Evolutionary conservation across 2,888 invertebrate species (phyloP).

Genomic region (Acronicta alni): DNA sequence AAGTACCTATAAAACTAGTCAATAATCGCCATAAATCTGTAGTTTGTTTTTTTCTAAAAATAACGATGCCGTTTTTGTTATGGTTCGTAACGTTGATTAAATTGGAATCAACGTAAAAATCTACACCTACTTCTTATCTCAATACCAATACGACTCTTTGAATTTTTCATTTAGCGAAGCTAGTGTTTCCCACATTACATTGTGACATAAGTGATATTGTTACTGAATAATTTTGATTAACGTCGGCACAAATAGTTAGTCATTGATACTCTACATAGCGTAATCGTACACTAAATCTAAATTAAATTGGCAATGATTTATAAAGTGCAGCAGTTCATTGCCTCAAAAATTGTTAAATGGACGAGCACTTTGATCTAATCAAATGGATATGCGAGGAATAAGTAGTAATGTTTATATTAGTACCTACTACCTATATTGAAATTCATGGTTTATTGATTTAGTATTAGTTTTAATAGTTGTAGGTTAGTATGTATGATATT

Average conservation of each 20-base stretch:
- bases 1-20: constrained; percentile 28
- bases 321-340: constrained; percentile 21
- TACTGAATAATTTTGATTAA: constrained; percentile 17
- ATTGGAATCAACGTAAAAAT: constrained; percentile 17
- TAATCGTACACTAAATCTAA: constrained; percentile 22
- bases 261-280: constrained; percentile 20
- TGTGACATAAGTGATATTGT: neutral
- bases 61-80: constrained; percentile 18
- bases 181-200: constrained; percentile 15
- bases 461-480: constrained; percentile 16
- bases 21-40: constrained; percentile 2
- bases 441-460: constrained; percentile 41
- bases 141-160: constrained; percentile 6
- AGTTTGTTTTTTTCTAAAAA: constrained; percentile 9
- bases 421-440: constrained; percentile 25
- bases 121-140: constrained; percentile 10
- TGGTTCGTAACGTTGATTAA: constrained; percentile 17
- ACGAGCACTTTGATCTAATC: constrained; percentile 2
- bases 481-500: constrained; percentile 16
- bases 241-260: constrained; percentile 15
- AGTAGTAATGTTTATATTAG: constrained; percentile 6
- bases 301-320: constrained; percentile 31
- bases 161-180: constrained; percentile 15
- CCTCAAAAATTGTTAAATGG: constrained; percentile 8
- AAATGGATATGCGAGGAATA: constrained; percentile 9